Conservation (phyloP, 2,888 invertebrate genomes). For the Pyrochroa serraticornis region DNA sequence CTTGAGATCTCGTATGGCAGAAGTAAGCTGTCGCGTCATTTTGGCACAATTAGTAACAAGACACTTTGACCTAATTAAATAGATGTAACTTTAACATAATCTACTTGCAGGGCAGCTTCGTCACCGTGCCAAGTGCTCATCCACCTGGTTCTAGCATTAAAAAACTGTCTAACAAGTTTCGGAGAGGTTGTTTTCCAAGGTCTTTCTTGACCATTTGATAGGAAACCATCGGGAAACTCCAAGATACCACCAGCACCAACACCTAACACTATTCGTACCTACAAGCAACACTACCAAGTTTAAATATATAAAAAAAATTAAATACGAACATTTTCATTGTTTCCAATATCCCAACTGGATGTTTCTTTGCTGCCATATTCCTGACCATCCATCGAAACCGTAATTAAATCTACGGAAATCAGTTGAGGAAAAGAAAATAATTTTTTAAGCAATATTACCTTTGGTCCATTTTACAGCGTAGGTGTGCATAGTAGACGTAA, state of each 20-base stretch:
- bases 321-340: background rate
- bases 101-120: slow-evolving; percentile 56
- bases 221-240: slow-evolving; percentile 67
- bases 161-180: slow-evolving; percentile 67
- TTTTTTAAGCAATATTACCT: slow-evolving; percentile 52
- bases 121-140: slow-evolving; percentile 63
- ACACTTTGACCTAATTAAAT: slow-evolving; percentile 35
- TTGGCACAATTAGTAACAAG: background rate
- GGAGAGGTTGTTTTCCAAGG: slow-evolving; percentile 70
- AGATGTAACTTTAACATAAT: slow-evolving; percentile 62
- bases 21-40: background rate
- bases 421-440: background rate
- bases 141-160: slow-evolving; percentile 65
- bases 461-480: slow-evolving; percentile 72
- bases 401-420: slow-evolving; percentile 47
- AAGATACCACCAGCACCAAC: slow-evolving; percentile 73
- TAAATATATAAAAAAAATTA: slow-evolving; percentile 34
- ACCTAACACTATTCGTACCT: slow-evolving; percentile 73
- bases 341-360: background rate
- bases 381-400: slow-evolving; percentile 53
- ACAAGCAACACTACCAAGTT: slow-evolving; percentile 16
- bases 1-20: slow-evolving; percentile 32
- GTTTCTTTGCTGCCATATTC: slow-evolving; percentile 45
- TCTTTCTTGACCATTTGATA: slow-evolving; percentile 59
- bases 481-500: slow-evolving; percentile 68